Conservation (phyloP, 2,797 vertebrate species). For the Odontamblyopus rebecca region DNA sequence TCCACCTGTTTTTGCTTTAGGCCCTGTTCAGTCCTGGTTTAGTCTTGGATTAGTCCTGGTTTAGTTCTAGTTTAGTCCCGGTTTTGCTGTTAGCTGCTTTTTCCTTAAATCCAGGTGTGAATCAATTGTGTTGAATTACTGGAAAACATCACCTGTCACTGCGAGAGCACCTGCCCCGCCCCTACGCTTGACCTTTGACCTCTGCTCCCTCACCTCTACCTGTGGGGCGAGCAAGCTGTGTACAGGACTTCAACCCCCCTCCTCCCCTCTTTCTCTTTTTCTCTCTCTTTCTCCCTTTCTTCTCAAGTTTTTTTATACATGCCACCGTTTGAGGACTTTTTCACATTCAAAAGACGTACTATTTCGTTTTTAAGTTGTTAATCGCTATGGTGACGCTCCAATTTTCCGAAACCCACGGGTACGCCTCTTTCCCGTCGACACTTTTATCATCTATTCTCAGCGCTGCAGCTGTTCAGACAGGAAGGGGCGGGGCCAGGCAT, state of each 20-base stretch:
- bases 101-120: not conserved
- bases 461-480: not conserved
- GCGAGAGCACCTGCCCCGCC: not conserved
- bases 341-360: too few species aligned
- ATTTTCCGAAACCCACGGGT: too few species aligned
- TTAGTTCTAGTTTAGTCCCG: not conserved
- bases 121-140: not conserved
- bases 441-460: not conserved
- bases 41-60: too few species aligned
- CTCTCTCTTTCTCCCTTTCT: not conserved
- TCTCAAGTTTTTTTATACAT: not conserved
- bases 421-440: not conserved
- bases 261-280: not conserved
- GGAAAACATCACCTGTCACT: not conserved
- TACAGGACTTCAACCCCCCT: not conserved
- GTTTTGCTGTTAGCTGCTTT: not conserved
- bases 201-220: not conserved
- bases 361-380: too few species aligned
- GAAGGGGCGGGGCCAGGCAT: not conserved
- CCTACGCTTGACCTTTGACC: slow-evolving; percentile 1
- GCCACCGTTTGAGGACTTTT: too few species aligned
- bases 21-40: not conserved
- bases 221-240: slow-evolving; percentile 2
- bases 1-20: too few species aligned
- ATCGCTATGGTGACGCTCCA: too few species aligned